Conservation (phyloP, 2,113 vertebrate species). For the rat (Rattus norvegicus) region GRCr8 NC_086028.1:49639501-49640000, state of each 20-base stretch:
- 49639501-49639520: constrained; percentile 32
- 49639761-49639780: background rate
- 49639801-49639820: background rate
- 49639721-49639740: background rate
- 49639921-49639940: background rate
- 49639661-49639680: background rate
- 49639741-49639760: background rate
- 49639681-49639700: background rate
- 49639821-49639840: background rate
- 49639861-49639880: background rate
- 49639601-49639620: background rate
- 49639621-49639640: background rate
- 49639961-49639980: background rate
- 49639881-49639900: background rate
- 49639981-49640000: background rate
- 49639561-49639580: background rate
- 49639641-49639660: background rate
- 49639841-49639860: background rate
- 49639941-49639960: background rate
- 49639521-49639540: constrained; percentile 11
- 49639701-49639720: background rate
- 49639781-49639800: constrained; percentile 28
- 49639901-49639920: background rate
- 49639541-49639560: background rate
- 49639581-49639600: background rate